Percentiles rank a stretch among this genome's conserved stretches.
Evolutionary conservation across 2,888 invertebrate species (phyloP).

Genomic region (Thelaira solivaga): DNA sequence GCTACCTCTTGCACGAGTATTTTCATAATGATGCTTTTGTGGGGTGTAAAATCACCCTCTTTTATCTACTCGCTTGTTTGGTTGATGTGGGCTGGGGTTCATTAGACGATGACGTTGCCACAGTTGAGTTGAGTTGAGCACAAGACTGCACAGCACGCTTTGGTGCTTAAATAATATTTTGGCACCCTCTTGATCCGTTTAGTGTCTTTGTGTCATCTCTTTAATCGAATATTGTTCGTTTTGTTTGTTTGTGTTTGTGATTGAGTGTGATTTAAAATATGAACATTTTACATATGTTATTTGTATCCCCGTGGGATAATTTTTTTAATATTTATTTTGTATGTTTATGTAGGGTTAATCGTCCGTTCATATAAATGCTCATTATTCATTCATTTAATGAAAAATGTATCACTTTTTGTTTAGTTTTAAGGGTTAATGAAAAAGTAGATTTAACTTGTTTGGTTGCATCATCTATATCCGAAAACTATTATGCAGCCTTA

Average conservation of each 20-base stretch:
- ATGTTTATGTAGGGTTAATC: background rate
- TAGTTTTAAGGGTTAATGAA: no score
- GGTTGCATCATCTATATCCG: no score
- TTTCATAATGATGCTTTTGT: conserved; percentile 21
- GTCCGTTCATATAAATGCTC: background rate
- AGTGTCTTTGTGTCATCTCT: conserved; percentile 56
- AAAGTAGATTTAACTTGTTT: no score
- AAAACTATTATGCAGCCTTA: no score
- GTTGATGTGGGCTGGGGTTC: background rate
- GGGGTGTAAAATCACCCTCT: conserved; percentile 53
- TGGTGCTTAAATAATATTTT: conserved; percentile 74
- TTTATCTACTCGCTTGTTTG: background rate
- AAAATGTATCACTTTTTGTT: no score
- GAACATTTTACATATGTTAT: conserved; percentile 77
- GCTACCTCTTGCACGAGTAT: conserved; percentile 8
- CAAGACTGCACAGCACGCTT: conserved; percentile 69
- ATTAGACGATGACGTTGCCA: conserved; percentile 36
- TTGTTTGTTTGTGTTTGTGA: conserved; percentile 65
- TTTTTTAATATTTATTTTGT: background rate
- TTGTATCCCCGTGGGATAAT: conserved; percentile 77
- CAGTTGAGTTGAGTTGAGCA: conserved; percentile 35
- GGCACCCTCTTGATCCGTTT: conserved; percentile 70
- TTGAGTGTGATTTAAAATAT: conserved; percentile 66
- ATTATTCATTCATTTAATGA: conserved; percentile 18
- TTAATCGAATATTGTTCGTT: conserved; percentile 60